Base-by-base conservation (phyloP, 2,888 invertebrate genomes). In the Volucella zonaria region DNA sequence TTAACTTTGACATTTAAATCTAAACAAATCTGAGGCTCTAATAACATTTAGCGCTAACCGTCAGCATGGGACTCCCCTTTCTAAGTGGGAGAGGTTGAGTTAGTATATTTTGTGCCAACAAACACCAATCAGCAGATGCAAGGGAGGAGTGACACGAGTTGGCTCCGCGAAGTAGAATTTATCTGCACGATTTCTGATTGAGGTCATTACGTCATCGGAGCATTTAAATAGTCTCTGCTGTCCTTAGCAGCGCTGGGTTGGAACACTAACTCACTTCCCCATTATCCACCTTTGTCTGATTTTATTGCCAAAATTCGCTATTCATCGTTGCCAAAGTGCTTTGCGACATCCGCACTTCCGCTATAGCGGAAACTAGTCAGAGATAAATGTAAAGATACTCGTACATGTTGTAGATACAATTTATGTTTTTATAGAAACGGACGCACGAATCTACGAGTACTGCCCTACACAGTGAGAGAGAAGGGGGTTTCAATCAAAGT, bases 141-240 rank as follows among this genome's bases (percentile, higher is more conserved):
- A 10, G 8, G 11, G 45, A n/a, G n/a, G 61, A n/a, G 23, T 23
- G 31, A 12, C 45, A 31, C 6, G 31, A 31, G 31, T 31, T 31
- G 31, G 6, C 45, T 10, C 11, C 59, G 38, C 1, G 6, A 58
- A 14, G 23, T 23, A 51, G 42, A 42, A 51, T 31, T 71, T 42
- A 14, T 59, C 42, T 51, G 71, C 18, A 43, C 71, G 38, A 51
- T 51, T 61, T 10, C n/a, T 51, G 49, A 71, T 59, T 61, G 71
- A 71, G 51, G 51, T 61, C 71, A 71, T 71, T 70, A 70, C 49
- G 47, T 42, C 56, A n/a, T 23, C 3, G 4, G 12, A 49, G 58
- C 40, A 59, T 49, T 47, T 8, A 40, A 43, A 42, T 64, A 31
- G 12, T 51, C 40, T 15, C 40, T 15, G 31, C 10, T 14, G 47